Base-by-base conservation (phyloP, 1,140 invertebrate species). In the Octopus bimaculoides region DNA sequence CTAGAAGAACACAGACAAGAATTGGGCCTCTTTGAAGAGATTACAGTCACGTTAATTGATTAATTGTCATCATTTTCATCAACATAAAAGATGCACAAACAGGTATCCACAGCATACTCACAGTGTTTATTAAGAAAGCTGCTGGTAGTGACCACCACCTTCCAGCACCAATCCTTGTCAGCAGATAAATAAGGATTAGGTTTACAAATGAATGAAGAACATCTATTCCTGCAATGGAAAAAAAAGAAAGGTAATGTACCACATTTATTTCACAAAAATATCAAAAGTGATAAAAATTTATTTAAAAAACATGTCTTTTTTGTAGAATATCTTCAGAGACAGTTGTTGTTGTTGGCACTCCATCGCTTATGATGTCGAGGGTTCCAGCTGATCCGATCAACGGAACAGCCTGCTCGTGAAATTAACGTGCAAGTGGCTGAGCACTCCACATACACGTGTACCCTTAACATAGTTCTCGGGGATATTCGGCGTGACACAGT, bases 101-200 rank as follows among this genome's bases (percentile, higher is more conserved):
- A 75, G 52, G 14, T 7, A 9, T 75, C 17, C 41, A 41, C 8
- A 10, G 17, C 41, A 52, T 14, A 85, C 87, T 87, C 83, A 91
- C 90, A 78, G 96, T 94, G 79, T 89, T 89, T 88, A 96, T 96
- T n/a, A 94, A 74, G 86, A 97, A 95, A 12, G 93, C 93, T 9
- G 94, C 82, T 8, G 92, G 89, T 10, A 95, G 92, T n/a, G 92
- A 91, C 76, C 92, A 87, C 10, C 90, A 89, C 4, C 93, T 92
- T 17, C 93, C 93, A 12, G 93, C 92, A 17, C 93, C 85, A 20
- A 92, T 20, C 80, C 90, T 83, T 56, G 94, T 87, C n/a, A 92
- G 88, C 26, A 93, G 66, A 89, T 95, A 96, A 4, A 94, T 94
- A 55, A 93, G 90, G 17, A 93, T 75, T 52, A 95, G 92, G 20